Evolutionary conservation across 2,888 invertebrate species (phyloP).

Genomic region (Rhorus exstirpatorius): DNA sequence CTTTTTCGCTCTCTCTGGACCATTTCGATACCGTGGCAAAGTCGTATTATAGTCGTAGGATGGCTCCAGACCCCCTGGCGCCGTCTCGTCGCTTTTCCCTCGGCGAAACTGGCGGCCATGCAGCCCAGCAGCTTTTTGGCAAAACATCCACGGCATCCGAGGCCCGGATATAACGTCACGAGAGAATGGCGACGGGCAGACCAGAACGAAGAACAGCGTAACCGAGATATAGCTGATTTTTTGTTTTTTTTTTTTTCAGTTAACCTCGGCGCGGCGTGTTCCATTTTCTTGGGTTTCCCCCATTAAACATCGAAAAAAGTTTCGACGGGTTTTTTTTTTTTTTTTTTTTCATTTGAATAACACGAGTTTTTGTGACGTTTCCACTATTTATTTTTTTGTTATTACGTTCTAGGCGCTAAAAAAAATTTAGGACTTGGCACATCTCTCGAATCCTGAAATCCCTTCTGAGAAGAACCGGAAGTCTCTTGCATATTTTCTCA

Average conservation of each 20-base stretch:
- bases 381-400: too few species aligned
- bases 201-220: conserved; percentile 55
- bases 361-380: too few species aligned
- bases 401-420: too few species aligned
- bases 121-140: conserved; percentile 81
- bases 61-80: conserved; percentile 85
- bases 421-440: too few species aligned
- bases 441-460: too few species aligned
- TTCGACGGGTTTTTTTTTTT: neutral
- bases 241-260: conserved; percentile 25
- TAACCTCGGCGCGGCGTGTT: too few species aligned
- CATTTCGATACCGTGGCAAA: conserved; percentile 45
- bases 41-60: conserved; percentile 68
- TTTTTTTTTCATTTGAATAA: neutral
- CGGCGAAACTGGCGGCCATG: conserved; percentile 40
- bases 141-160: conserved; percentile 79
- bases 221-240: conserved; percentile 50
- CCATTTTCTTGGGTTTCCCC: too few species aligned
- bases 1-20: conserved; percentile 11
- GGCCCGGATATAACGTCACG: conserved; percentile 35
- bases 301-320: too few species aligned
- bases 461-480: too few species aligned
- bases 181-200: conserved; percentile 62
- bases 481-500: too few species aligned
- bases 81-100: conserved; percentile 82